Conservation (phyloP, 2,888 invertebrate species). For the Cephus runcator region DNA sequence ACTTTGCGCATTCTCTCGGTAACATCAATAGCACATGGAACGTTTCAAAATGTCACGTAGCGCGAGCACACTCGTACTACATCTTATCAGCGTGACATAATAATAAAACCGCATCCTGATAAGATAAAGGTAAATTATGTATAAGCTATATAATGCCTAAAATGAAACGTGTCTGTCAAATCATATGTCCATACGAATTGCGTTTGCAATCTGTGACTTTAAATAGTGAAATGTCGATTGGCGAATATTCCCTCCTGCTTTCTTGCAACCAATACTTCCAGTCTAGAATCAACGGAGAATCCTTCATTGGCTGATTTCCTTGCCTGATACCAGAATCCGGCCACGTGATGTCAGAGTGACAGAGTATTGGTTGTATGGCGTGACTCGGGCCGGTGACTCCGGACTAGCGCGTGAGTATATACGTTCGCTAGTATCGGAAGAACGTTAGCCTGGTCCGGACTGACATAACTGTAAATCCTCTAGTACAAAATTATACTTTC, state of each 20-base stretch:
- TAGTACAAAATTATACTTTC: not conserved
- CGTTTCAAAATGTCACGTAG: no score
- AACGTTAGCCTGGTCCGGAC: constrained; percentile 17
- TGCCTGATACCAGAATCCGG: constrained; percentile 17
- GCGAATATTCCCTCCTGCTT: not conserved
- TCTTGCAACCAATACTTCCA: not conserved
- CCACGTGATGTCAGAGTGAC: constrained; percentile 29
- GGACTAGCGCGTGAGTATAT: not conserved
- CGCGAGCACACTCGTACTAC: no score
- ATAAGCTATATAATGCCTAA: not conserved
- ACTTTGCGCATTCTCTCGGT: not conserved
- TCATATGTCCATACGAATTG: not conserved
- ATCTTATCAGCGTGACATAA: not conserved
- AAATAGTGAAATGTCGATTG: not conserved
- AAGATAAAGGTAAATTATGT: not conserved
- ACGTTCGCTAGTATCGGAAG: constrained; percentile 26
- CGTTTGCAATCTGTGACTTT: not conserved
- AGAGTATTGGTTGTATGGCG: constrained; percentile 28
- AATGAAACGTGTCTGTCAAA: not conserved
- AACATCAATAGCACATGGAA: no score
- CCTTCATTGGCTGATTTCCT: not conserved
- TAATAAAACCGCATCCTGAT: not conserved
- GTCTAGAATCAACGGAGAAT: not conserved
- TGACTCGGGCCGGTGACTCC: constrained; percentile 31
- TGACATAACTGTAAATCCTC: not conserved